A percentile compares a stretch with the other conserved stretches of the same genome.
These are phyloP conservation scores for Campylomormyrus numenius DNA, from an alignment of 2,113 vertebrate genomes.

Conservation along the genomic window DNA sequence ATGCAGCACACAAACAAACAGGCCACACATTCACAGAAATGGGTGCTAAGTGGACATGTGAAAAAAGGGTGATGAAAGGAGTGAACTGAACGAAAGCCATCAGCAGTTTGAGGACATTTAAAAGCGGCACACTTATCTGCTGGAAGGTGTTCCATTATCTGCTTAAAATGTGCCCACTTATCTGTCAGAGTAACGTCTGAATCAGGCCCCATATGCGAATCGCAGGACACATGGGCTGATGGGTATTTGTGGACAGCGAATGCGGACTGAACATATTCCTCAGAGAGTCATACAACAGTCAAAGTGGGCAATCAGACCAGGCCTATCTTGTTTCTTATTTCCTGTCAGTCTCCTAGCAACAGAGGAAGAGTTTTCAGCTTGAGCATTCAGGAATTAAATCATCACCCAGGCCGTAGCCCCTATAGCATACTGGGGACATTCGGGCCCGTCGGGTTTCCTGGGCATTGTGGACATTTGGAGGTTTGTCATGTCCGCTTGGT, in stretches of 20 bases:
- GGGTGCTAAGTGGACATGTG: not conserved
- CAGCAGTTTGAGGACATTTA: not conserved
- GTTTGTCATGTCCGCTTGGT: not conserved
- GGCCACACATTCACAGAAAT: not conserved
- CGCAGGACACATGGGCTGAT: not conserved
- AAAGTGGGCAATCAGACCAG: not conserved
- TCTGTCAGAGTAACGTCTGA: not conserved
- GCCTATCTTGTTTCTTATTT: not conserved
- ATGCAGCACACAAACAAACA: not conserved
- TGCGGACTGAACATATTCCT: not conserved
- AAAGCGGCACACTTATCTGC: not conserved
- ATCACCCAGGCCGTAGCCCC: not conserved
- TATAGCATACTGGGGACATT: not conserved
- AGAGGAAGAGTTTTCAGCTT: not conserved
- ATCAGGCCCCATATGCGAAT: not conserved
- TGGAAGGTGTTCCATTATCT: not conserved
- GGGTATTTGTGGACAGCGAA: not conserved
- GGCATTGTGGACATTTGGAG: not conserved
- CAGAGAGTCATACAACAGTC: not conserved
- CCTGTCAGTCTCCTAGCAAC: conserved; percentile 10
- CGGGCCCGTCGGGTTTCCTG: not conserved
- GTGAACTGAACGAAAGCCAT: not conserved
- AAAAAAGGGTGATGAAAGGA: not conserved
- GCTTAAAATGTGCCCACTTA: not conserved
- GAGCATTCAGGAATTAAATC: not conserved